Percentiles rank a stretch among this genome's conserved stretches.
phyloP scores from a whole-genome alignment of 2,797 vertebrate genomes.

The Sylvilagus floridanus region DNA sequence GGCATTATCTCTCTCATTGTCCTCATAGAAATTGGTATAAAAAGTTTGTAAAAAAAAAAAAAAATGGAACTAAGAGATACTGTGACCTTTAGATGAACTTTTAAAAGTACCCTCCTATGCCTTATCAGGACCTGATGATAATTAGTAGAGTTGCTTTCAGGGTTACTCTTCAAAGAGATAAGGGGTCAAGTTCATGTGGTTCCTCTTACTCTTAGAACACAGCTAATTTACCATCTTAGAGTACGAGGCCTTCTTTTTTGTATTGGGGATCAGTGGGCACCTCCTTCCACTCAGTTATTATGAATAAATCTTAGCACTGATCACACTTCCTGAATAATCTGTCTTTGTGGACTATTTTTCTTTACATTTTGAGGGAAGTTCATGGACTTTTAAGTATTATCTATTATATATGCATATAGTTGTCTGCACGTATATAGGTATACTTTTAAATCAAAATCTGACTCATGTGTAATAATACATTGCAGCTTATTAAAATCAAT shows the following conservation, averaged over 20 bases:
- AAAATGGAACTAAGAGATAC: too few relatives aligned
- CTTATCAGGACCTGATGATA: slow-evolving; percentile 42
- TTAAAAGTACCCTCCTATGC: background rate
- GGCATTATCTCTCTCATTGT: background rate
- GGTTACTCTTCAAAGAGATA: slow-evolving; percentile 30
- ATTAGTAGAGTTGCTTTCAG: background rate
- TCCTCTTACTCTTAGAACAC: background rate
- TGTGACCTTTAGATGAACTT: too few relatives aligned
- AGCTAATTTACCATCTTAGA: slow-evolving; percentile 15
- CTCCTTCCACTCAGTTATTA: background rate
- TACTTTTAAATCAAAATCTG: background rate
- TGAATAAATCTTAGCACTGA: background rate
- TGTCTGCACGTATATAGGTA: background rate
- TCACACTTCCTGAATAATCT: background rate
- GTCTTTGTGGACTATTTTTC: background rate
- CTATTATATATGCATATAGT: background rate
- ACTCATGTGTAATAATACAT: background rate
- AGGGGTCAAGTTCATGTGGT: background rate
- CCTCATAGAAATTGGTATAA: too few relatives aligned
- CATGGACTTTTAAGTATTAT: background rate
- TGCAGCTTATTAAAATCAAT: slow-evolving; percentile 1
- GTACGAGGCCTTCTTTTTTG: background rate
- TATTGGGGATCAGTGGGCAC: slow-evolving; percentile 1
- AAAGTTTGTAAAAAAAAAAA: too few relatives aligned
- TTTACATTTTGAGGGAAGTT: background rate